Evolutionary conservation across 2,113 vertebrate species (phyloP).

Genomic region (Smithornis capensis): DNA sequence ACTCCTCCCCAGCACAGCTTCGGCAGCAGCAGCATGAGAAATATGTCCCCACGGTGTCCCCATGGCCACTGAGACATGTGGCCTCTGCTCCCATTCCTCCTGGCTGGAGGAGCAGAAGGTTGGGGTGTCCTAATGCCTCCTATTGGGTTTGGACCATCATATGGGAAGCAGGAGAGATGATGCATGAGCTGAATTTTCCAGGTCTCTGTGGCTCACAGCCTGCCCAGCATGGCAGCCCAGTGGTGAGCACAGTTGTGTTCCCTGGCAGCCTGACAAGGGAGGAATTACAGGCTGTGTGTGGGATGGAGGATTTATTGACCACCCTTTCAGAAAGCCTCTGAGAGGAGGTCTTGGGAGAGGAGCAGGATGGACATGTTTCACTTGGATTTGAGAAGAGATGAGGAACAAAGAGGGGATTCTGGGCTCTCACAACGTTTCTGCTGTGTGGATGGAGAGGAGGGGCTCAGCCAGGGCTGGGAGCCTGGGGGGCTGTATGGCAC

Average conservation of each 20-base stretch:
- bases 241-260: background rate
- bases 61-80: rapidly evolving
- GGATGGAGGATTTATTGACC: background rate
- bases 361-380: rapidly evolving
- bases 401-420: background rate
- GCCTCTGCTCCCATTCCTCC: background rate
- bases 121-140: background rate
- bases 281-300: background rate
- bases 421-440: background rate
- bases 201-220: background rate
- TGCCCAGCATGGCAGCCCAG: background rate
- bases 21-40: background rate
- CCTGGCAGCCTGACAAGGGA: background rate
- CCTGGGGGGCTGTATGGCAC: background rate
- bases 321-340: rapidly evolving
- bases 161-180: background rate
- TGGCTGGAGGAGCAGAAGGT: rapidly evolving
- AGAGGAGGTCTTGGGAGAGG: background rate
- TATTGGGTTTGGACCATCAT: background rate
- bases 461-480: background rate
- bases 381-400: background rate
- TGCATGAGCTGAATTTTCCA: rapidly evolving
- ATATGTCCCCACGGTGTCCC: background rate
- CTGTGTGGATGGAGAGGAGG: background rate
- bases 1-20: background rate